Base-by-base conservation (phyloP, 2,888 invertebrate species). In the Phyto melanocephala region DNA sequence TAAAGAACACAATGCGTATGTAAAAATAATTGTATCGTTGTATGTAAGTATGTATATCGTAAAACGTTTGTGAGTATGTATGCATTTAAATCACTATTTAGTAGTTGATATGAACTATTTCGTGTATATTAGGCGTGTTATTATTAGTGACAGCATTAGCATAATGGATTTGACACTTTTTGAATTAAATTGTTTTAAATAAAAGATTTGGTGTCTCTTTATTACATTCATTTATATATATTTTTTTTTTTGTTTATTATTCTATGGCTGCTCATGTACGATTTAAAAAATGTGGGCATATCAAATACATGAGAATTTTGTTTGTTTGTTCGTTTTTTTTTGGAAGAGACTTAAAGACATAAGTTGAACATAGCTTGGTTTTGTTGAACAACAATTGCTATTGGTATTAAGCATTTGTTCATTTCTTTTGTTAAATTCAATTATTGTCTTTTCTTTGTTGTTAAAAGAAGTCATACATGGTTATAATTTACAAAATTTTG, bases 371-470 rank as follows among this genome's bases (percentile, higher is more conserved):
- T n/a, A 79, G 85, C 79, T 81, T 81, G 81, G 80, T 65, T 84
- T 45, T 45, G 11, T 54, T 52, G 40, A 42, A 77, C 42, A 42
- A 45, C 56, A 45, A 37, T 56, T 65, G 24, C 24, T 15, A 35
- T 35, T 35, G n/a, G 52, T 24, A n/a, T n/a, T 10, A 13, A n/a
- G n/a, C 22, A 35, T 42, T 76, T 58, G 22, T 28, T 11, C 22
- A 65, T 80, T 86, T 86, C 85, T 88, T 88, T 87, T 87, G 84
- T 87, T 67, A 88, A 85, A 87, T 87, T 45, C 56, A 65, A 75
- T 75, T 56, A 65, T 56, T 88, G 85, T 62, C 15, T 54, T 87
- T 78, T 81, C 81, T 82, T 83, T 84, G 68, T 84, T 84, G 84
- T 83, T 87, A 85, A 33, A 58, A 17, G 50, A 58, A 60, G 47